Evolutionary conservation across 2,888 invertebrate species (phyloP).

Genomic region (Eupithecia dodoneata): DNA sequence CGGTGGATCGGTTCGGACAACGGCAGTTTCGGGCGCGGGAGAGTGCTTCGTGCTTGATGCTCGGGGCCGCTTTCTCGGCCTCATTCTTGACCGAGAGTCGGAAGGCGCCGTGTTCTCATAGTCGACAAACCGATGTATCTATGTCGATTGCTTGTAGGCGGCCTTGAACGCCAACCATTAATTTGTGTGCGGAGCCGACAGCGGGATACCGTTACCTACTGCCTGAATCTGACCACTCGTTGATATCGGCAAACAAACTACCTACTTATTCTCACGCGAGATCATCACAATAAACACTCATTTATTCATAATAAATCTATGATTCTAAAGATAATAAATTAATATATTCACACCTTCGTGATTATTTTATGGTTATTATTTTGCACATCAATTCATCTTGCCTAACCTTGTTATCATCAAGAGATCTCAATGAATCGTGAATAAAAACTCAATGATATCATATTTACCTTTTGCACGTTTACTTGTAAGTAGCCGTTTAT

Average conservation of each 20-base stretch:
- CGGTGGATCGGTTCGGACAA: conserved; percentile 40
- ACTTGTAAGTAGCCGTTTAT: not conserved
- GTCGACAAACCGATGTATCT: conserved; percentile 81
- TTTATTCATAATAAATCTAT: conserved; percentile 21
- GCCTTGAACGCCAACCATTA: conserved; percentile 81
- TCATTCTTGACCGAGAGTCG: conserved; percentile 73
- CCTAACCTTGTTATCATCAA: conserved; percentile 18
- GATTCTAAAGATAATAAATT: conserved; percentile 18
- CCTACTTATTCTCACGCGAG: conserved; percentile 45
- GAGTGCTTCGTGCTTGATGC: conserved; percentile 49
- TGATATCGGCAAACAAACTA: conserved; percentile 58
- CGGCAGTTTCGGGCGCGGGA: conserved; percentile 42
- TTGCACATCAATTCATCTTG: conserved; percentile 14
- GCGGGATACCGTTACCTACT: conserved; percentile 75
- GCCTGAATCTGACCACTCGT: conserved; percentile 67
- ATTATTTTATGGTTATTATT: conserved; percentile 19
- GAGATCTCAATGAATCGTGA: conserved; percentile 18
- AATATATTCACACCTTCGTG: conserved; percentile 15
- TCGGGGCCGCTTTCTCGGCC: conserved; percentile 76
- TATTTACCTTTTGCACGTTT: conserved; percentile 15
- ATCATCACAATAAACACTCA: conserved; percentile 15
- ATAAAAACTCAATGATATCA: conserved; percentile 17
- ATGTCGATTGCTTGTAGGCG: conserved; percentile 82
- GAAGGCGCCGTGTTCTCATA: conserved; percentile 78
- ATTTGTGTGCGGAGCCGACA: conserved; percentile 80